These are phyloP conservation scores for Nymphicus hollandicus DNA, from an alignment of 2,113 vertebrate genomes.

Conservation along the genomic window DNA sequence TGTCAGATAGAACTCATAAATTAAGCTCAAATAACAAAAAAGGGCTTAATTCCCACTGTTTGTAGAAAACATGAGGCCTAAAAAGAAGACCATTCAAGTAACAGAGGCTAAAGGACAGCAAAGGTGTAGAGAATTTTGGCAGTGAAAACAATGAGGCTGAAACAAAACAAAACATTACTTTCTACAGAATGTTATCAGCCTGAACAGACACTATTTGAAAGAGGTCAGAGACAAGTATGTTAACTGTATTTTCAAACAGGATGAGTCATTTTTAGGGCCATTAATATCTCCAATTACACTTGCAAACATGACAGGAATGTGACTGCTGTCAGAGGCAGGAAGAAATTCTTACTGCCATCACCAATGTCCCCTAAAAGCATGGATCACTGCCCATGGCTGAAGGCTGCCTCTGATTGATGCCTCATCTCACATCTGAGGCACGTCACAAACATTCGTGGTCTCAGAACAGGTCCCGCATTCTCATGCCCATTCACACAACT, in stretches of 20 bases:
- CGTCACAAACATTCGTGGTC: rapidly evolving
- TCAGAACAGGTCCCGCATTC: neutral
- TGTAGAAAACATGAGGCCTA: neutral
- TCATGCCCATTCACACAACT: neutral
- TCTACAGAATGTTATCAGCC: neutral
- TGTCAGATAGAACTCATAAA: neutral
- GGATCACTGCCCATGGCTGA: neutral
- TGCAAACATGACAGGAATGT: slow-evolving; percentile 18
- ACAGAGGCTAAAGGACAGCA: neutral
- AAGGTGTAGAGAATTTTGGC: neutral
- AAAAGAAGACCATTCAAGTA: neutral
- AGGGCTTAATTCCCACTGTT: neutral
- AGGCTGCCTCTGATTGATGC: neutral
- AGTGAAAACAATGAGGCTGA: neutral
- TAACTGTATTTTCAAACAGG: slow-evolving; percentile 32
- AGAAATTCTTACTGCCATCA: slow-evolving; percentile 5
- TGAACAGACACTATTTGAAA: neutral
- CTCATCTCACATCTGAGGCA: neutral
- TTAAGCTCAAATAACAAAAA: neutral
- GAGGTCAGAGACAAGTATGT: slow-evolving; percentile 11
- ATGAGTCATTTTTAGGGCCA: slow-evolving; percentile 36
- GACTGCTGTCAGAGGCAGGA: slow-evolving; percentile 14
- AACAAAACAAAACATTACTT: slow-evolving; percentile 3
- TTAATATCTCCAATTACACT: slow-evolving; percentile 40
- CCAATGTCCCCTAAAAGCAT: neutral